Percentiles rank a stretch among this genome's conserved stretches.
phyloP scores from a whole-genome alignment of 2,113 vertebrate species.

The Dicerorhinus sumatrensis region DNA sequence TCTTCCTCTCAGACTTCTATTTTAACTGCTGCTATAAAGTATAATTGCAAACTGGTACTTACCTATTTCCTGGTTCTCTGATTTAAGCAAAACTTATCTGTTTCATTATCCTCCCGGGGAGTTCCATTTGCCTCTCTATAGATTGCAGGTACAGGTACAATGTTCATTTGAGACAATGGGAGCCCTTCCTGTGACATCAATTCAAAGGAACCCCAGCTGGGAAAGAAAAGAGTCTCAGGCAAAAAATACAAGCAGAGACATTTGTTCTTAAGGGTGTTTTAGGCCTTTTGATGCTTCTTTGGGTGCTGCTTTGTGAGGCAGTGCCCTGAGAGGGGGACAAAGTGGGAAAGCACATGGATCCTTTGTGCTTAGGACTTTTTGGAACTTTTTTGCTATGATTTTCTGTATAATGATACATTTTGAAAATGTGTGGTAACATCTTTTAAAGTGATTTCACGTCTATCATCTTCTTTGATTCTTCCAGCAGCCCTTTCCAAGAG shows the following conservation, averaged over 20 bases:
- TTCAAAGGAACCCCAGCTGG: constrained; percentile 28
- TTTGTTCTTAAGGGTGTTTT: constrained; percentile 2
- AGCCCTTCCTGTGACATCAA: constrained; percentile 56
- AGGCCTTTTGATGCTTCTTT: background rate
- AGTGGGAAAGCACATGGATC: background rate
- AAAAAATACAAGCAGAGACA: background rate
- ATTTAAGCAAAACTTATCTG: constrained; percentile 18
- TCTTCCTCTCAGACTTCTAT: background rate
- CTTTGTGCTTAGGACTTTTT: background rate
- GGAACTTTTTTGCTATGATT: background rate
- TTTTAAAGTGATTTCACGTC: background rate
- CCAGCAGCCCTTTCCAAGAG: background rate
- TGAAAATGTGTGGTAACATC: background rate
- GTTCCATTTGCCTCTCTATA: constrained; percentile 39
- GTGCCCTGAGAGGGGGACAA: background rate
- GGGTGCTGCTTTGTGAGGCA: background rate
- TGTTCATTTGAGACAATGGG: constrained; percentile 38
- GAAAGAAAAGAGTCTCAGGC: background rate
- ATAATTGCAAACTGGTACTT: constrained; percentile 41
- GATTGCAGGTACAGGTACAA: constrained; percentile 40
- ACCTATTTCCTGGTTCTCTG: background rate
- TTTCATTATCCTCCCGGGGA: constrained; percentile 47
- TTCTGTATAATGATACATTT: background rate
- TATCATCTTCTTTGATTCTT: background rate
- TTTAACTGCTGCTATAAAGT: constrained; percentile 16